Evolutionary conservation across 2,113 vertebrate genomes (phyloP).

Genomic region (Megalops atlanticus): DNA sequence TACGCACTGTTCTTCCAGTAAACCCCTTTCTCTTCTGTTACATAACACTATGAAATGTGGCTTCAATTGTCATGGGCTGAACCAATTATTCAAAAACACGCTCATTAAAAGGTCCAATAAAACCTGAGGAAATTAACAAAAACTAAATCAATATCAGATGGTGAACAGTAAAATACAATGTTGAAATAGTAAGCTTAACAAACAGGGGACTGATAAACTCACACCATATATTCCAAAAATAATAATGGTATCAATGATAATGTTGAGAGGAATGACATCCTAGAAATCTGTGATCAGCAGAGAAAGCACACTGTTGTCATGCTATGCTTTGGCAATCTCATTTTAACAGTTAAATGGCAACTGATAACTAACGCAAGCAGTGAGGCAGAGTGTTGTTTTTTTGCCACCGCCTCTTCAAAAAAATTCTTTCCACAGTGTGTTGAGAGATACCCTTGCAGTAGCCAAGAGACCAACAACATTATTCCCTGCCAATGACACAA

Average conservation of each 20-base stretch:
- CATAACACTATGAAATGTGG: constrained; percentile 30
- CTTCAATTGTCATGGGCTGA: constrained; percentile 10
- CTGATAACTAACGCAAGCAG: constrained; percentile 11
- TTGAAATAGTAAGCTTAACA: constrained; percentile 24
- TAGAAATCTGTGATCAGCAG: neutral
- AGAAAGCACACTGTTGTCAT: neutral
- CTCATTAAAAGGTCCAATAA: constrained; percentile 7
- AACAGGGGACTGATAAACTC: neutral
- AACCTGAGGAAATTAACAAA: constrained; percentile 29
- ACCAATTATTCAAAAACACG: neutral
- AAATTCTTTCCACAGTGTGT: neutral
- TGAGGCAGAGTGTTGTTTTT: neutral
- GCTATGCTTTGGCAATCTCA: neutral
- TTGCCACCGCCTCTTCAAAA: neutral
- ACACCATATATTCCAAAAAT: neutral
- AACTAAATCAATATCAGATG: constrained; percentile 33
- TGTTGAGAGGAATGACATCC: neutral
- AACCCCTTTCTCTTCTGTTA: neutral
- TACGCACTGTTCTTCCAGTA: no score
- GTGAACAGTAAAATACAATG: constrained; percentile 4
- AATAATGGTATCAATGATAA: neutral
- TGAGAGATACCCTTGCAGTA: neutral
- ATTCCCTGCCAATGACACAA: neutral
- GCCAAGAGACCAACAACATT: neutral
- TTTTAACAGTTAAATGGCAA: neutral